A percentile compares a stretch with the other conserved stretches of the same genome.
Evolutionary conservation across 2,113 vertebrate genomes (phyloP).

Genomic region (Melanostigma gelatinosum): DNA sequence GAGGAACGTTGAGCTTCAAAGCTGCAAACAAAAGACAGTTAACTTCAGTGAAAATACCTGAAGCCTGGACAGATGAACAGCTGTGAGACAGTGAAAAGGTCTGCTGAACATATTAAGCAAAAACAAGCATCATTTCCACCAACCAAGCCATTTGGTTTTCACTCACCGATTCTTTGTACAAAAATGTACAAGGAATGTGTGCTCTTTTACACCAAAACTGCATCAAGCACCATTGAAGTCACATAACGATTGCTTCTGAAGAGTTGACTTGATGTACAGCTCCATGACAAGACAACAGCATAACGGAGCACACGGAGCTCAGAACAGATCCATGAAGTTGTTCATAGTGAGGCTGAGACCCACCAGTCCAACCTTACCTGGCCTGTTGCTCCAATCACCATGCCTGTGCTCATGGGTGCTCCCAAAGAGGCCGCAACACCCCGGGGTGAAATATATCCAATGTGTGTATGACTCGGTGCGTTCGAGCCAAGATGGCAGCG

Average conservation of each 20-base stretch:
- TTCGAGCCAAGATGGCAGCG: slow-evolving; percentile 19
- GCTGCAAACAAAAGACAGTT: background rate
- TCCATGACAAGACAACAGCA: background rate
- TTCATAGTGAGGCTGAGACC: background rate
- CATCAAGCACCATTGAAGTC: background rate
- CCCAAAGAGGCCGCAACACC: slow-evolving; percentile 24
- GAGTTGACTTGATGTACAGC: background rate
- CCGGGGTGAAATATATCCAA: slow-evolving; percentile 50
- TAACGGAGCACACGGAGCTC: background rate
- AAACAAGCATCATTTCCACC: background rate
- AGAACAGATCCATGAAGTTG: background rate
- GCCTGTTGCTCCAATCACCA: slow-evolving; percentile 71
- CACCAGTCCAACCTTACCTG: slow-evolving; percentile 72
- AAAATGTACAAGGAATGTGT: background rate
- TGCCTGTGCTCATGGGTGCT: slow-evolving; percentile 72
- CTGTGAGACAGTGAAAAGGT: background rate
- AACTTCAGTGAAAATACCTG: rapidly evolving
- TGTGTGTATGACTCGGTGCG: background rate
- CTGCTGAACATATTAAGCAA: background rate
- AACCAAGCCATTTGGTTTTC: background rate
- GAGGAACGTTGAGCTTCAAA: background rate
- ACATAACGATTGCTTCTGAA: background rate
- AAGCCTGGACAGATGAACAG: background rate
- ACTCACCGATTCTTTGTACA: background rate
- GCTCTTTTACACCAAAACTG: background rate